A percentile compares a stretch with the other conserved stretches of the same genome.
Conservation (phyloP, 1,140 invertebrate genomes). For the Asbolus verrucosus region DNA sequence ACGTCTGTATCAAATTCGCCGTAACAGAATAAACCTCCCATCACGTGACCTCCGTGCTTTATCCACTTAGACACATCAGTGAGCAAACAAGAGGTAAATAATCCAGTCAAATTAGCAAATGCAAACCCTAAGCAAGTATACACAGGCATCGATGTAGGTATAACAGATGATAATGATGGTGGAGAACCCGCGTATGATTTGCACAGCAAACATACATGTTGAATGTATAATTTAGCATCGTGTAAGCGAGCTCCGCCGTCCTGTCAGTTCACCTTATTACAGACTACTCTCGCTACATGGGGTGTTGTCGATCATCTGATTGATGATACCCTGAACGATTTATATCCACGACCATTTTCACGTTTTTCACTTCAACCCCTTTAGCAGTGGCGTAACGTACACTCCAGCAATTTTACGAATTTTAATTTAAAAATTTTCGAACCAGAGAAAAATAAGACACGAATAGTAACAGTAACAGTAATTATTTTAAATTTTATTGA, state of each 20-base stretch:
- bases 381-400: too few species aligned
- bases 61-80: too few species aligned
- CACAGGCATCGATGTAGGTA: conserved; percentile 52
- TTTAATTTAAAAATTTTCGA: too few species aligned
- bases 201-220: conserved; percentile 56
- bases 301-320: conserved; percentile 53
- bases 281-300: conserved; percentile 25
- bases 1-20: too few species aligned
- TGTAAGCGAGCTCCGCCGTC: conserved; percentile 37
- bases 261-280: conserved; percentile 49
- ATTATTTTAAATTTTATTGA: too few species aligned
- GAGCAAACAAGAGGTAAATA: too few species aligned
- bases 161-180: conserved; percentile 54
- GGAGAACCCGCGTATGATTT: conserved; percentile 51
- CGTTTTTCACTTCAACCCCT: conserved; percentile 38
- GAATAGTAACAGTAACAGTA: too few species aligned
- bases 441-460: too few species aligned
- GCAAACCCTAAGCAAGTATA: conserved; percentile 2
- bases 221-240: conserved; percentile 56
- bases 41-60: too few species aligned
- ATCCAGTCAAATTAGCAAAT: not conserved
- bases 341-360: conserved; percentile 49
- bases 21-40: too few species aligned
- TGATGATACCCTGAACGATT: conserved; percentile 48
- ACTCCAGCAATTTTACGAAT: too few species aligned